Evolutionary conservation across 2,113 vertebrate species (phyloP), one percentile per base, ranked within the genome.

Genomic region (Condylura cristata): DNA sequence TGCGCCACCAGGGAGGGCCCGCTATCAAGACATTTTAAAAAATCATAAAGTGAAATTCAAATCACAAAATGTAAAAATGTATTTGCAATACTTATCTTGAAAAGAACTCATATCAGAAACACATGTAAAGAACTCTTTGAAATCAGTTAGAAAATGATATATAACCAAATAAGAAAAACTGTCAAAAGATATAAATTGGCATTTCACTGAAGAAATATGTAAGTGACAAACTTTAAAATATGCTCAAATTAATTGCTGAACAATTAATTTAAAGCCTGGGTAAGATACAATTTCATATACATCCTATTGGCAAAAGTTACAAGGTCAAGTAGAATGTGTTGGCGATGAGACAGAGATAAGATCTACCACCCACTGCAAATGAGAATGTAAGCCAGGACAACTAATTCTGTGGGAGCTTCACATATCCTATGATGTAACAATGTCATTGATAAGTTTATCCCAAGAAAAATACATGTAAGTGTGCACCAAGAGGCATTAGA

Each of bases 91-190:
- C 22, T 26, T 80, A 37, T 68, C 17, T 53, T 13, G 48, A 72
- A 88, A 94, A 88, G 24, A 79, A n/a, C 28, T 66, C 24, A 34
- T 53, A 68, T 74, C 41, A 82, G 75, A 93, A 79, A 84, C 84
- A 51, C 14, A 28, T 66, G 30, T 58, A 32, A 95, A 81, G 51
- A 89, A 39, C 24, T 61, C 72, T 75, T 90, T 32, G 2, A 22
- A 81, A 44, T 93, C 48, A 89, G 41, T 41, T 65, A 78, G 34
- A 56, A 72, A 90, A 85, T 58, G 3, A 56, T 79, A 56, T 53
- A 88, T 37, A 88, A 51, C 2, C 80, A 82, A 93, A n/a, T 65
- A 65, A 26, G 7, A 65, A 95, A 96, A 79, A n/a, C 22, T 63
- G 22, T 30, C 34, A 78, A 80, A 65, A 80, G 34, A 20, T 8